Percentiles rank a stretch among this genome's conserved stretches.
phyloP scores from a whole-genome alignment of 2,797 vertebrate species.

The Chelon auratus region DNA sequence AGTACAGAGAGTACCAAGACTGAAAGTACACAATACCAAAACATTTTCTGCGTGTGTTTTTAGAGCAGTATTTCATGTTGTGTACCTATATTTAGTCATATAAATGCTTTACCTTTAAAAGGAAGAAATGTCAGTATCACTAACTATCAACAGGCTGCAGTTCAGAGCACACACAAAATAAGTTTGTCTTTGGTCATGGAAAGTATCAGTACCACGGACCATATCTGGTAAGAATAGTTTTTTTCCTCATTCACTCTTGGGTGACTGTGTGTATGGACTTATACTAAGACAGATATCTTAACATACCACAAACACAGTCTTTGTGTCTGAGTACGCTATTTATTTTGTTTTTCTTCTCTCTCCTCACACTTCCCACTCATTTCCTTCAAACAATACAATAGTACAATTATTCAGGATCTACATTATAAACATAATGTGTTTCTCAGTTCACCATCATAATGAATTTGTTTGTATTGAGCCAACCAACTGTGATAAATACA shows the following conservation, averaged over 20 bases:
- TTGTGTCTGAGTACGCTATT: neutral
- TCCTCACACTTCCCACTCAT: neutral
- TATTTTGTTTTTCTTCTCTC: neutral
- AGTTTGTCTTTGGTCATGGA: neutral
- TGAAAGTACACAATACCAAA: neutral
- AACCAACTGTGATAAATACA: neutral
- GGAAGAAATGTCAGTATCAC: too few species aligned
- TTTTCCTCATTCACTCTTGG: neutral
- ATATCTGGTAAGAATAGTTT: neutral
- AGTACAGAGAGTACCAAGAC: neutral
- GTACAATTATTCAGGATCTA: neutral
- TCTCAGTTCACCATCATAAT: neutral
- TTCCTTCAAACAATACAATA: neutral
- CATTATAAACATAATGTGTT: neutral
- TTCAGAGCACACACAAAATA: too few species aligned
- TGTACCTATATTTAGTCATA: too few species aligned
- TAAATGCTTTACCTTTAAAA: too few species aligned
- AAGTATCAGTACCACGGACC: neutral
- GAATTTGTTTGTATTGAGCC: conserved; percentile 5
- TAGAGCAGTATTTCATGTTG: too few species aligned
- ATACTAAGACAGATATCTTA: neutral
- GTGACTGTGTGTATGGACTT: neutral
- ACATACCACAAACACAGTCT: neutral
- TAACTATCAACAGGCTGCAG: too few species aligned
- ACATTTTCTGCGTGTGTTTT: neutral